Evolutionary conservation across 2,113 vertebrate species (phyloP).

Genomic region (Podocnemis expansa): DNA sequence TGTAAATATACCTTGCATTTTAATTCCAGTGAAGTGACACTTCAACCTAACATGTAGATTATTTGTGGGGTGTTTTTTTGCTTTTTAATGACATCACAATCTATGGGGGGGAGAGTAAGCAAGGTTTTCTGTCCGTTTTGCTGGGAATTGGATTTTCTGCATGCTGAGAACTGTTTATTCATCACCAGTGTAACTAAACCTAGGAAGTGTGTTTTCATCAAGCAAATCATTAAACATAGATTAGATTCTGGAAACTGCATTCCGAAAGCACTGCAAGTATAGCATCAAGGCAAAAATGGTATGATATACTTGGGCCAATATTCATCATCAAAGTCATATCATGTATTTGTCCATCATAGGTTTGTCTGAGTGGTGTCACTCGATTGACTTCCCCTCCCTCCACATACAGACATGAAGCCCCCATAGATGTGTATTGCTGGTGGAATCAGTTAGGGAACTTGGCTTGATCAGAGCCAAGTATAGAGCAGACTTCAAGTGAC

Average conservation of each 20-base stretch:
- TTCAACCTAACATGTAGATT: accelerated
- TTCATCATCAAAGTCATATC: neutral
- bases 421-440: neutral
- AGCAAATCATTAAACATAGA: accelerated
- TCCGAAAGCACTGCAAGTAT: neutral
- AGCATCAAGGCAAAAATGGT: neutral
- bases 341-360: neutral
- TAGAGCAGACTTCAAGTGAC: neutral
- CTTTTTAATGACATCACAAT: conserved; percentile 26
- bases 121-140: neutral
- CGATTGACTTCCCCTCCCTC: neutral
- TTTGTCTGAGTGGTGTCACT: neutral
- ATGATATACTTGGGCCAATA: neutral
- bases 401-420: neutral
- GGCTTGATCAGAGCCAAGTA: neutral
- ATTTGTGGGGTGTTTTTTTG: neutral
- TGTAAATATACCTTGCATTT: neutral
- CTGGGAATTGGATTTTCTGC: neutral
- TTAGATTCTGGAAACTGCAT: neutral
- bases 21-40: neutral
- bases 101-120: neutral
- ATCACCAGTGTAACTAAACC: neutral
- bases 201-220: neutral
- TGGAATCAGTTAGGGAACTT: neutral
- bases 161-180: neutral